Percentiles rank a stretch among this genome's conserved stretches.
These are phyloP conservation scores for Rhagonycha lutea DNA, from an alignment of 2,888 invertebrate genomes.

Conservation along the genomic window DNA sequence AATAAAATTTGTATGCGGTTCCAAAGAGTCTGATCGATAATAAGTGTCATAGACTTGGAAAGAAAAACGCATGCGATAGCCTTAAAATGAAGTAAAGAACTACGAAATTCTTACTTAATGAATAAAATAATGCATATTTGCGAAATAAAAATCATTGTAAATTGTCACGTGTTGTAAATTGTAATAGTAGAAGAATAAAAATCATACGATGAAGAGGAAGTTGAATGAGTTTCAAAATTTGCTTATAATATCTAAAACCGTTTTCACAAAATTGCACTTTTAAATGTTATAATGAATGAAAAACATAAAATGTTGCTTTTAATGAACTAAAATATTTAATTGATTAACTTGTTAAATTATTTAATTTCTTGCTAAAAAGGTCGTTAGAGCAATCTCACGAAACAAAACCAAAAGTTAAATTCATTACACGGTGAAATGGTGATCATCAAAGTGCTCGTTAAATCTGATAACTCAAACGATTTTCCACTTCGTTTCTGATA, in stretches of 20 bases:
- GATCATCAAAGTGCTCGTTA: constrained; percentile 30
- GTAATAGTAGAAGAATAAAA: background rate
- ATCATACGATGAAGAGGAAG: background rate
- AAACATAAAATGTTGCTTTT: background rate
- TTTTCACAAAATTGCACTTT: background rate
- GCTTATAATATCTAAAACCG: background rate
- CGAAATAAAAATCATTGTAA: background rate
- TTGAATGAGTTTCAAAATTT: background rate
- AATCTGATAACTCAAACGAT: constrained; percentile 27
- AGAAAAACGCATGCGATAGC: constrained; percentile 7
- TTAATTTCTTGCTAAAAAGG: constrained; percentile 12
- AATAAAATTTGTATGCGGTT: constrained; percentile 17
- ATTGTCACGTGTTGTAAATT: background rate
- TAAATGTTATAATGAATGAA: background rate
- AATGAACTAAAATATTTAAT: background rate
- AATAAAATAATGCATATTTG: background rate
- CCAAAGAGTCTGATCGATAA: constrained; percentile 23
- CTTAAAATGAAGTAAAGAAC: background rate
- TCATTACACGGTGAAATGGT: constrained; percentile 36
- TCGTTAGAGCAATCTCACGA: constrained; percentile 27
- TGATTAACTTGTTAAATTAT: background rate
- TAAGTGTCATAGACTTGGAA: constrained; percentile 10
- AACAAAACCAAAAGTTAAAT: constrained; percentile 36
- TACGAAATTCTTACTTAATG: background rate
- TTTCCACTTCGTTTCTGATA: background rate